Conservation (phyloP, 2,113 vertebrate genomes). For the Nibea albiflora region DNA sequence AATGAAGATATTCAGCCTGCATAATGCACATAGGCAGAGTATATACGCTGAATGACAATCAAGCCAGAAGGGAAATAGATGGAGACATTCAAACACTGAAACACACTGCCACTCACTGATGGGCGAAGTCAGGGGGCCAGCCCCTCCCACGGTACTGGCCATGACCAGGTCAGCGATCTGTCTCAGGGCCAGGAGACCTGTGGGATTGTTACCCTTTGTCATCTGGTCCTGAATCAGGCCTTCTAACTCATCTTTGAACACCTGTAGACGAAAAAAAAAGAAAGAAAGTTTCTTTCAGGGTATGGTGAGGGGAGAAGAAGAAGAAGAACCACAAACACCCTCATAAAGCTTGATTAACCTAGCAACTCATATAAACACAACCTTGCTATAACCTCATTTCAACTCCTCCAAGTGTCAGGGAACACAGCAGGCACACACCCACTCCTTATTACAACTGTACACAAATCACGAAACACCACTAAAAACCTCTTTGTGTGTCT, state of each 20-base stretch:
- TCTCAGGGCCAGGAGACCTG: slow-evolving; percentile 91
- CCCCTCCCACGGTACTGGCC: slow-evolving; percentile 88
- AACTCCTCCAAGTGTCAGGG: slow-evolving; percentile 44
- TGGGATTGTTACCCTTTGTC: slow-evolving; percentile 94
- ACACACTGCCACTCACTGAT: slow-evolving; percentile 71
- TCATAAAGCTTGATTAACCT: slow-evolving; percentile 10
- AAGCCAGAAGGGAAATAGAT: slow-evolving; percentile 28
- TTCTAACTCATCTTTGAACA: slow-evolving; percentile 97
- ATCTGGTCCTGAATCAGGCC: slow-evolving; percentile 95
- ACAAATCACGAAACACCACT: slow-evolving; percentile 69
- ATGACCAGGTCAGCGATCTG: slow-evolving; percentile 96
- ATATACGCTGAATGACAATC: slow-evolving; percentile 50
- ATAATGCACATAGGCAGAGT: slow-evolving; percentile 45
- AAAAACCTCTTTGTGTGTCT: slow-evolving; percentile 59
- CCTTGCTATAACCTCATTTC: slow-evolving; percentile 24
- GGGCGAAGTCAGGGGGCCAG: slow-evolving; percentile 89
- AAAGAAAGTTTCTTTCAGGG: background rate
- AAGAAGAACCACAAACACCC: slow-evolving; percentile 4
- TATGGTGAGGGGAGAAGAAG: background rate
- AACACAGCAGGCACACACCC: slow-evolving; percentile 37
- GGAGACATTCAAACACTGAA: slow-evolving; percentile 17
- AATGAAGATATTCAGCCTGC: slow-evolving; percentile 72
- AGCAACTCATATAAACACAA: slow-evolving; percentile 29
- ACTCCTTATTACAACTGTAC: slow-evolving; percentile 53
- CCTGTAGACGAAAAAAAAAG: slow-evolving; percentile 83